Evolutionary conservation across 2,797 vertebrate species (phyloP).

Genomic region (Prunella strophiata): DNA sequence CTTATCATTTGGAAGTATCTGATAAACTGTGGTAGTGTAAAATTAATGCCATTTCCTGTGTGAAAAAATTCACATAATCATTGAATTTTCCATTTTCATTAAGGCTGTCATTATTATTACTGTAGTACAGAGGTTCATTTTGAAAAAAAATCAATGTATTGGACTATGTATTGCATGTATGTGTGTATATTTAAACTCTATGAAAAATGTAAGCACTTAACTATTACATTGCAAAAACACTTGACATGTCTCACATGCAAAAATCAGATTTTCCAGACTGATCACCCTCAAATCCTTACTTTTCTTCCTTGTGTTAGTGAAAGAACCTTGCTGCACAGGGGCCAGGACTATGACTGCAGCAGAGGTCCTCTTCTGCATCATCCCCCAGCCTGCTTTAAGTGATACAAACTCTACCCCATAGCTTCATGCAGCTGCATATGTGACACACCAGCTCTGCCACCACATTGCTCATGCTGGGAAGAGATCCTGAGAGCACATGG

Average conservation of each 20-base stretch:
- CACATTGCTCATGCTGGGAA: neutral
- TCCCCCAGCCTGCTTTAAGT: neutral
- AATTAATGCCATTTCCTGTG: neutral
- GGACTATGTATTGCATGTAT: accelerated
- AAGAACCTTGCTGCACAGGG: neutral
- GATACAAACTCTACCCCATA: neutral
- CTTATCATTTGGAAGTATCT: neutral
- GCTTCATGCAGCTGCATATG: neutral
- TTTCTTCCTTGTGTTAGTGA: neutral
- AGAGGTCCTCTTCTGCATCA: neutral
- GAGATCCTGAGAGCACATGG: neutral
- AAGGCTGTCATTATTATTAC: neutral
- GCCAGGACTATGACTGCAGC: neutral
- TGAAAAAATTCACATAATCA: neutral
- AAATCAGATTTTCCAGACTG: neutral
- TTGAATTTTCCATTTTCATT: neutral
- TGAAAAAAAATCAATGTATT: neutral
- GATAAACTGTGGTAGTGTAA: neutral
- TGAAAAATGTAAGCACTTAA: neutral
- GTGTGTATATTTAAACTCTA: neutral
- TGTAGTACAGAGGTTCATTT: neutral
- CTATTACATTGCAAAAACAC: neutral
- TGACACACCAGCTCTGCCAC: neutral
- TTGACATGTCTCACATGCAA: neutral
- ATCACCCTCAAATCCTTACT: neutral